phyloP scores from a whole-genome alignment of 2,113 vertebrate species.

The Mandrillus leucophaeus region DNA sequence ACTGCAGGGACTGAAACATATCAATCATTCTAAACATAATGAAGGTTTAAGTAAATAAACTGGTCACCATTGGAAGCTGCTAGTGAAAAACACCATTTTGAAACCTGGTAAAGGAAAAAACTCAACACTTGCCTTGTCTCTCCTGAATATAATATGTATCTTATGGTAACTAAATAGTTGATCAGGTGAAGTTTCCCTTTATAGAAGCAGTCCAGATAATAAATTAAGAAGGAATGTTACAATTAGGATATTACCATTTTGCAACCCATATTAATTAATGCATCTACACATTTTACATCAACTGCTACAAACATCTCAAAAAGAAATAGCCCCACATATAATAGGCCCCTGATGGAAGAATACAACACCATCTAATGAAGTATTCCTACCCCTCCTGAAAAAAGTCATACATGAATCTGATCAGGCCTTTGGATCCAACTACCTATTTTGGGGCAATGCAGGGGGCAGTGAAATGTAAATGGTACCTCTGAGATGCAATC shows the following conservation, averaged over 20 bases:
- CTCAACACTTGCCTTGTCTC: background rate
- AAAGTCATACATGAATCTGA: background rate
- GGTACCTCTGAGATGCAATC: background rate
- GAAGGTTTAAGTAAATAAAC: background rate
- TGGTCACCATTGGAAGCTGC: background rate
- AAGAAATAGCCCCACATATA: background rate
- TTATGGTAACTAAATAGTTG: background rate
- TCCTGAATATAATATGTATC: constrained; percentile 29
- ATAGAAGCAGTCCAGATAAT: background rate
- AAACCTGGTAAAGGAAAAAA: background rate
- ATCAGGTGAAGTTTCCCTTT: background rate
- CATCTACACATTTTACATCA: background rate
- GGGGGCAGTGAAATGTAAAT: background rate
- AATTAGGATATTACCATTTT: background rate
- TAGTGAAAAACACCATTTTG: background rate
- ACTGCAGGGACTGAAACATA: background rate
- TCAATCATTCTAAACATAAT: background rate
- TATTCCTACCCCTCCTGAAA: background rate
- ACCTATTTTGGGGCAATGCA: background rate
- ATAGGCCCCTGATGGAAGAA: background rate
- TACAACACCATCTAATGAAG: background rate
- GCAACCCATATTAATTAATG: background rate
- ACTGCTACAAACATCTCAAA: background rate
- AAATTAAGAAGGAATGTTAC: background rate
- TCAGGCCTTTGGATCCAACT: background rate